These are phyloP conservation scores for Cosmopolites sordidus DNA, from an alignment of 2,888 invertebrate genomes.

Conservation along the genomic window DNA sequence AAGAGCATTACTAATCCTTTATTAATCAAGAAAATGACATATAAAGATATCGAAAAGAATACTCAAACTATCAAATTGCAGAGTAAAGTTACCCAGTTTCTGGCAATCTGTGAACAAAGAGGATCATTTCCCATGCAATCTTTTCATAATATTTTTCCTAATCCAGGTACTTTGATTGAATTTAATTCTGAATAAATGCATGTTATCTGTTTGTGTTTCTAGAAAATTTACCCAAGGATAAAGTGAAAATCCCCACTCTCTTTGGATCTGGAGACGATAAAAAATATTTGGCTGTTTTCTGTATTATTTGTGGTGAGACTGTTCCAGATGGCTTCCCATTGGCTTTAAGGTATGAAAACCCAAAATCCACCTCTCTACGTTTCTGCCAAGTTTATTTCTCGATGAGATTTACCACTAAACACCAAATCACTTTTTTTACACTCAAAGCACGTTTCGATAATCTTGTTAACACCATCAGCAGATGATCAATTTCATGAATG, in stretches of 20 bases:
- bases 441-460: too few relatives aligned
- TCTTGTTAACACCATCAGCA: too few relatives aligned
- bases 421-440: too few relatives aligned
- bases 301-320: constrained; percentile 62
- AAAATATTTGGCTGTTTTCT: constrained; percentile 63
- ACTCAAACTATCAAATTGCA: constrained; percentile 78
- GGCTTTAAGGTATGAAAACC: constrained; percentile 68
- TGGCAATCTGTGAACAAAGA: constrained; percentile 60
- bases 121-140: constrained; percentile 44
- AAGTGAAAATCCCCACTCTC: constrained; percentile 58
- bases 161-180: constrained; percentile 7
- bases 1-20: constrained; percentile 53
- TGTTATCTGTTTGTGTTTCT: constrained; percentile 7
- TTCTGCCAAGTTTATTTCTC: too few relatives aligned
- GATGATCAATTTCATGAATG: too few relatives aligned
- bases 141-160: constrained; percentile 34
- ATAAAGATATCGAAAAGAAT: constrained; percentile 68
- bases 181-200: neutral
- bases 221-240: constrained; percentile 16
- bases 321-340: constrained; percentile 69
- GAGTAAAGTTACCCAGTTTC: constrained; percentile 71
- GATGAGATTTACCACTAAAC: too few relatives aligned
- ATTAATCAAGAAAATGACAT: constrained; percentile 67
- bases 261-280: constrained; percentile 68
- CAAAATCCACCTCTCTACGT: too few relatives aligned